A percentile compares a stretch with the other conserved stretches of the same genome.
Evolutionary conservation across 2,797 vertebrate species (phyloP).

Genomic region (Siniperca undulata): DNA sequence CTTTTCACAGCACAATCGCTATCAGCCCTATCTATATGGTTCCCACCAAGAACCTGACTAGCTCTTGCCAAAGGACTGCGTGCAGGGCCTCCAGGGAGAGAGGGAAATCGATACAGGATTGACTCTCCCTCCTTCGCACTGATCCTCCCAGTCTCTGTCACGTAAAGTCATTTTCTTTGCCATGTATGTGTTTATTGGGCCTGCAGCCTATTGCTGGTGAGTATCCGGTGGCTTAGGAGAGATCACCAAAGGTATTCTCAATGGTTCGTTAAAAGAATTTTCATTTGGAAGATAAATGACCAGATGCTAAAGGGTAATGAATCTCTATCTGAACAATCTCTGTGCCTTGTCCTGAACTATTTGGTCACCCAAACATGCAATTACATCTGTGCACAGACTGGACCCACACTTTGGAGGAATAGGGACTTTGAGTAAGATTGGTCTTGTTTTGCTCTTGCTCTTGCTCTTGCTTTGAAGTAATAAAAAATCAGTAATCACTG

Average conservation of each 20-base stretch:
- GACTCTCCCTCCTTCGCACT: constrained; percentile 40
- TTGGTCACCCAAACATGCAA: constrained; percentile 31
- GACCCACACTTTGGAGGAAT: background rate
- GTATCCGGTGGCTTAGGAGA: constrained; percentile 15
- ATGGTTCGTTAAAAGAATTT: constrained; percentile 33
- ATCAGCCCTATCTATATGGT: constrained; percentile 22
- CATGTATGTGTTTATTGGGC: constrained; percentile 52
- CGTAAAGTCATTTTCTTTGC: constrained; percentile 64
- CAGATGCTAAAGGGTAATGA: constrained; percentile 34
- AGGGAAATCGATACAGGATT: constrained; percentile 62
- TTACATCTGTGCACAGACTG: constrained; percentile 7
- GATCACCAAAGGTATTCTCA: constrained; percentile 35
- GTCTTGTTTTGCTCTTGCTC: background rate
- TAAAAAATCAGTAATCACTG: background rate
- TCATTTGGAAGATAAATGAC: constrained; percentile 60
- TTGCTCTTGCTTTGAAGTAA: background rate
- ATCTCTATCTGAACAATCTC: constrained; percentile 44
- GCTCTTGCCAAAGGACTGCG: constrained; percentile 30
- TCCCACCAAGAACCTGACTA: constrained; percentile 37
- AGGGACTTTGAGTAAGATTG: background rate
- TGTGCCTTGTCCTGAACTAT: constrained; percentile 31
- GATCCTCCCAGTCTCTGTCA: constrained; percentile 49
- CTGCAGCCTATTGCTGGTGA: constrained; percentile 22
- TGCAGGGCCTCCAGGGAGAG: constrained; percentile 30
- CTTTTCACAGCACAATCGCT: constrained; percentile 29